phyloP scores from a whole-genome alignment of 1,140 invertebrate species.

The Galleria mellonella region DNA sequence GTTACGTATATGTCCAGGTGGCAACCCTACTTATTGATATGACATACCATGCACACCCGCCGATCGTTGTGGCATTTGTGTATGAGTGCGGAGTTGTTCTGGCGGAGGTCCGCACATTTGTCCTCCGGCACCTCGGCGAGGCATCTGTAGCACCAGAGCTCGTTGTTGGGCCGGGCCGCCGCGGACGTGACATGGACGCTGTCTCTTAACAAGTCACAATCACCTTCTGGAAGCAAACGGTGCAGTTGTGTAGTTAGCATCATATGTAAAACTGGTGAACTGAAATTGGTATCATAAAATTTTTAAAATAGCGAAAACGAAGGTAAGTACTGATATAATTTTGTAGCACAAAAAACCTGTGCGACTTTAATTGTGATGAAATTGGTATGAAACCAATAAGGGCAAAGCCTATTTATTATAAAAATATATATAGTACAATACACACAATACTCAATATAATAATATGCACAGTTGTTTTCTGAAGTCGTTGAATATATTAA shows the following conservation, averaged over 20 bases:
- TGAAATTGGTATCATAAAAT: too few species aligned
- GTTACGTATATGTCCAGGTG: too few species aligned
- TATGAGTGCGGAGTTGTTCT: slow-evolving; percentile 77
- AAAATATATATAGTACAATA: too few species aligned
- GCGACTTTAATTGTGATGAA: too few species aligned
- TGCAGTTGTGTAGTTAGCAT: not conserved
- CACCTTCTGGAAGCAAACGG: slow-evolving; percentile 25
- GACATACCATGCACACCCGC: slow-evolving; percentile 85
- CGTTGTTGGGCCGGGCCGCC: slow-evolving; percentile 82
- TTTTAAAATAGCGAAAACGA: too few species aligned
- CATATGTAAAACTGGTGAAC: not conserved
- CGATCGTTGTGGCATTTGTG: slow-evolving; percentile 85
- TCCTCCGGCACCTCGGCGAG: slow-evolving; percentile 83
- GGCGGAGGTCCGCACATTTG: slow-evolving; percentile 78
- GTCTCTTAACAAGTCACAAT: slow-evolving; percentile 67
- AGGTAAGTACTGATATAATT: too few species aligned
- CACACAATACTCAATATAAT: too few species aligned
- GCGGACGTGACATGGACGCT: slow-evolving; percentile 84
- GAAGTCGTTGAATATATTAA: too few species aligned
- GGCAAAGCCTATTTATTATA: too few species aligned
- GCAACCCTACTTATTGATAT: too few species aligned
- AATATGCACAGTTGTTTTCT: too few species aligned
- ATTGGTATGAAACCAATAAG: too few species aligned
- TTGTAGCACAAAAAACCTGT: not conserved
- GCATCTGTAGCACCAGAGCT: slow-evolving; percentile 87